Base-by-base conservation (phyloP, 2,797 vertebrate species). In the Psittacula derbiana region DNA sequence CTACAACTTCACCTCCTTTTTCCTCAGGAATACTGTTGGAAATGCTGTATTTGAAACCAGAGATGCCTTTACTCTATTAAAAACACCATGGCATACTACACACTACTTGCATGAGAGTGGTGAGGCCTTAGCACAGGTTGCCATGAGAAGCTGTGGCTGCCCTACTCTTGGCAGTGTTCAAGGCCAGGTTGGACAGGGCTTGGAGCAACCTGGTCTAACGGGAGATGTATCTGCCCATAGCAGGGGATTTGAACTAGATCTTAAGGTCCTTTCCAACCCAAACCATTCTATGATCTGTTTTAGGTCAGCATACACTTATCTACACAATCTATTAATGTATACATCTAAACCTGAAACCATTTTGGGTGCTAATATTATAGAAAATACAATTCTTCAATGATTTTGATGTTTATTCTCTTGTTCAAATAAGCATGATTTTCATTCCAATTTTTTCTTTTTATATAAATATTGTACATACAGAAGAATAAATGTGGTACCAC, bases 261-360 rank as follows among this genome's bases (percentile, higher is more conserved):
- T 57, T 57, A 15, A 57, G n/a, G 55, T 57, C 53, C 53, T 57
- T 57, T 57, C 31, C 31, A 57, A 21, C 31, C 20, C 53, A 55
- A n/a, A 55, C 53, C 53, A 57, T 23, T 57, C 20, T 33, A 14
- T 23, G 4, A 16, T 53, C 94, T 87, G 80, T 96, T 97, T 97
- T 95, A 96, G 96, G 96, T 97, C 97, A 98, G 98, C 96, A 97
- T 95, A 97, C 97, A 97, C 97, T 98, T 98, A 98, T 62, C 90
- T 95, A 96, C 86, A 86, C 6, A 65, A 64, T 71, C 85, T 93
- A 66, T 86, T 93, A 92, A 93, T 61, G 58, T 84, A 85, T 57
- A 65, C 38, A 55, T 94, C 85, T 80, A 94, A 95, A 96, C 24
- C 21, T 61, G 64, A 97, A 97, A 49, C 80, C 82, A 96, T 96